phyloP scores from a whole-genome alignment of 2,113 vertebrate genomes.

The Chlorodrepanis virens region DNA sequence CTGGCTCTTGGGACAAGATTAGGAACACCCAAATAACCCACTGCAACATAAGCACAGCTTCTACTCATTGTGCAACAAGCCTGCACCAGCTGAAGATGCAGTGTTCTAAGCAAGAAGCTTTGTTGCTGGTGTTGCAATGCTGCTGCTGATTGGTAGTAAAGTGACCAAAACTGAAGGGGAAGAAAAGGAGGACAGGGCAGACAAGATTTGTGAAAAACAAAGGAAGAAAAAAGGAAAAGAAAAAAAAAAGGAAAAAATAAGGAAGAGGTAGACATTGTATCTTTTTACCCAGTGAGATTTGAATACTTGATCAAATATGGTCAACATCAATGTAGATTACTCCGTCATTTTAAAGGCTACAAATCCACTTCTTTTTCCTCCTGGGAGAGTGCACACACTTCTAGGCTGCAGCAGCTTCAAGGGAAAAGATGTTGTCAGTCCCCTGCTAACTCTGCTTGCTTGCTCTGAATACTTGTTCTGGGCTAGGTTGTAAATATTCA shows the following conservation, averaged over 20 bases:
- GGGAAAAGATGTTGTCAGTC: neutral
- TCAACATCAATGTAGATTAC: neutral
- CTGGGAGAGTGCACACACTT: neutral
- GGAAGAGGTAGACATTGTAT: neutral
- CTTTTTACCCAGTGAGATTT: neutral
- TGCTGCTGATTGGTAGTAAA: neutral
- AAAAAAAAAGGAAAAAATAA: too few species aligned
- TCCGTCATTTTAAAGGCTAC: neutral
- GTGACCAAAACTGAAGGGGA: neutral
- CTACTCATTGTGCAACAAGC: neutral
- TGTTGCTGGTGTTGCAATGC: neutral
- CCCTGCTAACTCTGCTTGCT: neutral
- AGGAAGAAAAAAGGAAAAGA: neutral
- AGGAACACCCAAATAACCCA: neutral
- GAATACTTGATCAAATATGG: neutral
- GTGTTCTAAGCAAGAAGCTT: neutral
- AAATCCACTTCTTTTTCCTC: neutral
- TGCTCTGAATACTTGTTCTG: neutral
- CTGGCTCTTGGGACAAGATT: neutral
- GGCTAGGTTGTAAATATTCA: neutral
- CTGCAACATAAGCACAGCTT: neutral
- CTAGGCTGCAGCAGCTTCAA: neutral
- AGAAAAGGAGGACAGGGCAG: neutral
- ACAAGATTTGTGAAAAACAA: neutral
- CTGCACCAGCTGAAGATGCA: neutral